Evolutionary conservation across 2,113 vertebrate genomes (phyloP).

Genomic region (Brachyhypopomus occidentalis): DNA sequence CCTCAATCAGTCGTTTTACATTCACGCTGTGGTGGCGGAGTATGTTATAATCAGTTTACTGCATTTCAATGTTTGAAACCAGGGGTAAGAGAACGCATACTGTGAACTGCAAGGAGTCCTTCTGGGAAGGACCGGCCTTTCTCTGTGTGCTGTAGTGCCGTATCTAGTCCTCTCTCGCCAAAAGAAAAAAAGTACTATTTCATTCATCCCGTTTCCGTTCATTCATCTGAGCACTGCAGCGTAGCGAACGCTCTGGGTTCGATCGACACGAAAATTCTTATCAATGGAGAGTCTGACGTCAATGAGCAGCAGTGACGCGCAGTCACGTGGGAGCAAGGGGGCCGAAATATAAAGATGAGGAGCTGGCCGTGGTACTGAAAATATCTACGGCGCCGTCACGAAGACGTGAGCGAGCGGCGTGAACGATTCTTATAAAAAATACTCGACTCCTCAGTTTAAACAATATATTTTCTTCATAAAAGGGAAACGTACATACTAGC

Average conservation of each 20-base stretch:
- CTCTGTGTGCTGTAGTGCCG: slow-evolving; percentile 14
- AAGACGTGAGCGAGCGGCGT: slow-evolving; percentile 26
- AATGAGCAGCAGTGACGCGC: slow-evolving; percentile 58
- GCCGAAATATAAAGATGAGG: slow-evolving; percentile 61
- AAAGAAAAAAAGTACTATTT: slow-evolving; percentile 53
- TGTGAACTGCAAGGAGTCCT: background rate
- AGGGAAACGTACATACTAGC: slow-evolving; percentile 19
- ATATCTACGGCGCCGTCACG: slow-evolving; percentile 52
- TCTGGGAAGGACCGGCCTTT: slow-evolving; percentile 33
- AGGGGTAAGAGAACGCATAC: background rate
- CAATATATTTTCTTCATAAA: background rate
- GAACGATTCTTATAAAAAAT: background rate
- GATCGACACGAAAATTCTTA: slow-evolving; percentile 64
- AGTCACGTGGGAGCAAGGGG: slow-evolving; percentile 55
- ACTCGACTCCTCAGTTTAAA: slow-evolving; percentile 8
- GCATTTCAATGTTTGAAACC: background rate
- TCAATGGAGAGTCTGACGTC: slow-evolving; percentile 66
- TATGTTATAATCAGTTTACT: background rate
- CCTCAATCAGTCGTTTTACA: background rate
- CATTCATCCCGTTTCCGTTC: slow-evolving; percentile 63
- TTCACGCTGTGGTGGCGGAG: background rate
- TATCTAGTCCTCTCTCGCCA: slow-evolving; percentile 39
- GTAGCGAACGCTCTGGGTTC: slow-evolving; percentile 56
- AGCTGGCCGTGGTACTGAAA: slow-evolving; percentile 71
- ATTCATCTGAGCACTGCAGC: slow-evolving; percentile 66